Base-by-base conservation (phyloP, 30 jellyfish, hydroid and myxozoan genomes). In the Aurelia aurita region DNA sequence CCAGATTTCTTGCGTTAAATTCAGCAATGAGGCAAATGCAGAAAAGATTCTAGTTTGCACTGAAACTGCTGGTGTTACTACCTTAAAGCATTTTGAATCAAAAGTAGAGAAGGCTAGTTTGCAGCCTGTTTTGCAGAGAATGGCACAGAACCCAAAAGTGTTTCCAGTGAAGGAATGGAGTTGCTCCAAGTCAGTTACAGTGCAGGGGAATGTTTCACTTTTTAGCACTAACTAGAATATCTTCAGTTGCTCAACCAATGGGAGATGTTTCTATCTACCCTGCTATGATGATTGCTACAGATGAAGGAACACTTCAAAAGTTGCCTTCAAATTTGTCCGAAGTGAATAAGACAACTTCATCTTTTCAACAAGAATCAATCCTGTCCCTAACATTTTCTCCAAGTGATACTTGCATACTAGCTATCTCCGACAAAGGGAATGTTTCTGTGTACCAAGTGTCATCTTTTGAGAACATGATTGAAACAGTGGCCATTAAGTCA, bases 91-190 rank as follows among this genome's bases (percentile, higher is more conserved):
- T 49, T 89, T 80, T 73, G 97, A 89, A 64, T 47, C 82, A 60
- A 82, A 73, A 62, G 74, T 80, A 82, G 94, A 74, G 53, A 75
- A 35, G 16, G 97, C 85, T 28, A 72, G 63, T 35, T 55, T 89
- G 65, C 97, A 89, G 64, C 74, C 94, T 21, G 86, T 90, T 43
- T 64, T 89, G 63, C 97, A 83, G 34, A 29, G 90, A 25, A 81
- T 59, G 85, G 77, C 69, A 32, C 89, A 80, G 58, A 65, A 69
- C 26, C 90, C 83, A 26, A 80, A 66, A 46, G 61, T 60, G 64
- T 58, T 44, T 14, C 67, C 29, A 43, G 82, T 29, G 23, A 80
- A 80, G 29, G 90, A 80, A 27, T 80, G 90, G 90, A 31, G 54
- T 18, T 64, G 74, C 76, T 44, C 74, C 5, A 80, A 65, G 66